Evolutionary conservation across 2,113 vertebrate genomes (phyloP).

Genomic region (Ascaphus truei): DNA sequence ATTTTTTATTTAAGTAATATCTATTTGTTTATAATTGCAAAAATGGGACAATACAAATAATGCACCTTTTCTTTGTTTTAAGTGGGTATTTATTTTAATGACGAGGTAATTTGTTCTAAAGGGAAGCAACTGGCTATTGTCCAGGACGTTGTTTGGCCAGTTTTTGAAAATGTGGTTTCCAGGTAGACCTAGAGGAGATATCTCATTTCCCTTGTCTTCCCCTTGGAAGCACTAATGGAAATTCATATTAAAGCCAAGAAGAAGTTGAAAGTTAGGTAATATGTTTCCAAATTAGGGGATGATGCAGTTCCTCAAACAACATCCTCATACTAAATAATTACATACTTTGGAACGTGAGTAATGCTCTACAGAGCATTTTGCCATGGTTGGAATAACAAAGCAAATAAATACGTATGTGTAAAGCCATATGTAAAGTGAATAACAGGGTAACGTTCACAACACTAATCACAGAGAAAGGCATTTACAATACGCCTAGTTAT

Average conservation of each 20-base stretch:
- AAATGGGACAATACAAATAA: too few species aligned
- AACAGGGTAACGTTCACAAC: neutral
- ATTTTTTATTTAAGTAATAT: too few species aligned
- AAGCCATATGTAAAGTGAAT: neutral
- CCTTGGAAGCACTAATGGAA: neutral
- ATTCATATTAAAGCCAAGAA: constrained; percentile 5
- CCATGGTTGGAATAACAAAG: neutral
- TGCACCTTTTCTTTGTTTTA: neutral
- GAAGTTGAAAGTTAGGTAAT: constrained; percentile 2
- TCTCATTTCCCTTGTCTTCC: constrained; percentile 6
- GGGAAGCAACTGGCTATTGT: neutral
- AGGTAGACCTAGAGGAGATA: constrained; percentile 9
- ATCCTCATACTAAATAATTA: constrained; percentile 16
- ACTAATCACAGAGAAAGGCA: neutral
- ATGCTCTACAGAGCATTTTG: neutral
- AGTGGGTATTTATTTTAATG: neutral
- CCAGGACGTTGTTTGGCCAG: neutral
- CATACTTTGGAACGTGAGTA: constrained; percentile 5
- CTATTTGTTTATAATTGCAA: too few species aligned
- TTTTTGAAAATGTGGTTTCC: constrained; percentile 6
- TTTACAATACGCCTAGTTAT: neutral
- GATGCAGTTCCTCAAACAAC: constrained; percentile 7
- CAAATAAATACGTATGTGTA: neutral
- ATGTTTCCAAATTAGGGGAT: constrained; percentile 7
- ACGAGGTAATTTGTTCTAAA: neutral